Evolutionary conservation across 2,888 invertebrate species (phyloP).

Genomic region (Bruchidius siliquastri): DNA sequence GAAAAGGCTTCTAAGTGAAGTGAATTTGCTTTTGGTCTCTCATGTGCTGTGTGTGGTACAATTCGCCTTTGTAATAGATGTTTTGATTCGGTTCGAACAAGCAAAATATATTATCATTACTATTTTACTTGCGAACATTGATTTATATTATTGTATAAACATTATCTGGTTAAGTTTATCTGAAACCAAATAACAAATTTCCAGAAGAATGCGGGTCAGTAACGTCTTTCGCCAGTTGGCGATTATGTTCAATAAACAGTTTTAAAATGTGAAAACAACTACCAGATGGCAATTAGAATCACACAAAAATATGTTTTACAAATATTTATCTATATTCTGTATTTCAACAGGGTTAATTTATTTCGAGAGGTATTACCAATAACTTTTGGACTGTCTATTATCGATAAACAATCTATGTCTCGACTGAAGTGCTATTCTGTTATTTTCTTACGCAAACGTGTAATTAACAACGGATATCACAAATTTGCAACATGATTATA

Average conservation of each 20-base stretch:
- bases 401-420: too few relatives aligned
- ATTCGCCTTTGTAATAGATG: too few relatives aligned
- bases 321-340: neutral
- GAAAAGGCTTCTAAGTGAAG: too few relatives aligned
- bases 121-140: neutral
- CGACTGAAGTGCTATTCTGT: too few relatives aligned
- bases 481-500: too few relatives aligned
- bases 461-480: too few relatives aligned
- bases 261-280: neutral
- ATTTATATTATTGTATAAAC: neutral
- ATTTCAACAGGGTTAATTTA: neutral
- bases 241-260: neutral
- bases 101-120: neutral
- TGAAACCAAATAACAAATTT: neutral
- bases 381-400: too few relatives aligned
- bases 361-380: neutral
- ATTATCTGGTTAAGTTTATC: neutral
- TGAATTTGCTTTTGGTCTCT: too few relatives aligned
- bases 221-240: neutral
- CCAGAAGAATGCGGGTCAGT: neutral
- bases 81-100: neutral
- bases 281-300: neutral
- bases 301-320: neutral
- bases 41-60: too few relatives aligned
- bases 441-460: too few relatives aligned